Base-by-base conservation (phyloP, 2,113 vertebrate genomes). In the Cephalophus harveyi region DNA sequence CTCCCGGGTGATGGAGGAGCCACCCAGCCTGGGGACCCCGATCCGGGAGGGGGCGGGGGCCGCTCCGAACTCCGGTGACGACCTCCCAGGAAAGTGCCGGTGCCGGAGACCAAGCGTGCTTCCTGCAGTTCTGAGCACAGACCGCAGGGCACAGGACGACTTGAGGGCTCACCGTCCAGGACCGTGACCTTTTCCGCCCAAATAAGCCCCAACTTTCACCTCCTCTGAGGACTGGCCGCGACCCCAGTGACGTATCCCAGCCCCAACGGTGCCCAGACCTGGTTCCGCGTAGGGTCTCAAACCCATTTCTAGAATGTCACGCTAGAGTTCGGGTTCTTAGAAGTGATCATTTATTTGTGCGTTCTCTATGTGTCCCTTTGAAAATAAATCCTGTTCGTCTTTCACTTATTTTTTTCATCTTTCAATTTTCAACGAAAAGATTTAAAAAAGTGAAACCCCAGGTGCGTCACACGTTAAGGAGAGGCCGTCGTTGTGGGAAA, bases 361-460 rank as follows among this genome's bases (percentile, higher is more conserved):
- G 89, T 96, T 97, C 96, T 94, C 97, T 88, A 74, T 87, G 97
- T 95, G 95, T 97, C 30, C 16, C 94, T 97, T 16, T 10, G 96
- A 98, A 95, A 97, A 96, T 2, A 19, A 55, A 96, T 14, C 46
- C 92, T 95, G 97, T 96, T 62, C 91, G 40, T 79, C 89, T 94
- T 97, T 91, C 94, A 97, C 57, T 76, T 97, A 67, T 5, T 36
- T 19, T 64, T 67, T 67, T 96, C 93, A 50, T 83, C 91, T 94
- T 97, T 94, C 94, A 97, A 46, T 76, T 96, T 94, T 97, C 88
- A 96, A 96, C 94, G 62, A 91, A 90, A 87, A 97, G 96, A 93
- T 97, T 95, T 46, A 21, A 71, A n/a, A 71, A 36, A 30, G 64
- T 96, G 91, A 98, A 97, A 97, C 95, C 94, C 94, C 79, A 78